These are phyloP conservation scores for Parochlus steinenii DNA, from an alignment of 2,888 invertebrate species.

Conservation along the genomic window DNA sequence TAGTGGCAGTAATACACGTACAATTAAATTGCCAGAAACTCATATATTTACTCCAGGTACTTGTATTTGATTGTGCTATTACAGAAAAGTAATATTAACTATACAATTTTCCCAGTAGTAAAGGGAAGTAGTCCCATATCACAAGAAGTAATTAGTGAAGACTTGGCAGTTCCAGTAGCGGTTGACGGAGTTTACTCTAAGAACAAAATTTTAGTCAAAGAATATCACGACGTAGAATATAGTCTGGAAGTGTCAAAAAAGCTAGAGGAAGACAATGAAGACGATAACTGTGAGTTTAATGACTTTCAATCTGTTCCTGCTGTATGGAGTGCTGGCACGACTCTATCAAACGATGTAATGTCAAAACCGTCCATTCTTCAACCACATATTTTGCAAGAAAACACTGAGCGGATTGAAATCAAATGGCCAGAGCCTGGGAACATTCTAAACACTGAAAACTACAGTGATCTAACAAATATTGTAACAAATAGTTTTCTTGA, in stretches of 20 bases:
- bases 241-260: constrained; percentile 20
- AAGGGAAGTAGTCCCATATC: constrained; percentile 9
- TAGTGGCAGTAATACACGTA: no score
- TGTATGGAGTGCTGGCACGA: background rate
- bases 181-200: background rate
- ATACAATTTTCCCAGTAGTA: constrained; percentile 8
- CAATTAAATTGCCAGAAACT: constrained; percentile 21
- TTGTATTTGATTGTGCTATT: no score
- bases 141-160: constrained; percentile 8
- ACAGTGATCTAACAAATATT: no score
- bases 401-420: background rate
- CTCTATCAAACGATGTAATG: background rate
- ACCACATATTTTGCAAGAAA: background rate
- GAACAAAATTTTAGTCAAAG: constrained; percentile 30
- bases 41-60: constrained; percentile 30
- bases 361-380: background rate
- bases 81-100: no score
- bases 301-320: constrained; percentile 10
- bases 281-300: constrained; percentile 6
- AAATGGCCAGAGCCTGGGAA: constrained; percentile 8
- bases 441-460: background rate
- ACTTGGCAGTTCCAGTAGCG: background rate
- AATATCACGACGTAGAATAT: constrained; percentile 30
- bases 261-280: constrained; percentile 1
- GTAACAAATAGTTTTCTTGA: background rate